Evolutionary conservation across 2,888 invertebrate genomes (phyloP).

Genomic region (Lasiommata megera): DNA sequence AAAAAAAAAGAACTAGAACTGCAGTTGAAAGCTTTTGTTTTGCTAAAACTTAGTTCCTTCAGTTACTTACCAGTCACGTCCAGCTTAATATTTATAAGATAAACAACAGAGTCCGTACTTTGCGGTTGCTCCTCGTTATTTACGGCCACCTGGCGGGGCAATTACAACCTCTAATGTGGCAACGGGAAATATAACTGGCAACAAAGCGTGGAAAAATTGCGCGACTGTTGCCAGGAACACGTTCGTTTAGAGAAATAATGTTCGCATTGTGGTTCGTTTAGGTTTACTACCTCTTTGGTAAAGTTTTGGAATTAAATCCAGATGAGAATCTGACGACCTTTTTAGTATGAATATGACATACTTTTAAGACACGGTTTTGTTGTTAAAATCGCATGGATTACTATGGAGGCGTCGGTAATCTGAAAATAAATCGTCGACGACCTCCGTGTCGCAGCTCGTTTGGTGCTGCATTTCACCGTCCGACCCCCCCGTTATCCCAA

Average conservation of each 20-base stretch:
- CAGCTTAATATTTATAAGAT: constrained; percentile 18
- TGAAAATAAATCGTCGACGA: too few relatives aligned
- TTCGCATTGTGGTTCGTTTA: constrained; percentile 2
- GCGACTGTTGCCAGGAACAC: constrained; percentile 36
- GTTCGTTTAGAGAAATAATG: constrained; percentile 12
- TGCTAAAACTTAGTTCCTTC: background rate
- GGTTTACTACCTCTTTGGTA: background rate
- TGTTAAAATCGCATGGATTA: too few relatives aligned
- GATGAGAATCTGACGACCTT: background rate
- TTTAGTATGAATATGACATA: background rate
- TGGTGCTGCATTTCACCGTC: too few relatives aligned
- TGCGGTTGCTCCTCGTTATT: constrained; percentile 40
- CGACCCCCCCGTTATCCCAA: too few relatives aligned
- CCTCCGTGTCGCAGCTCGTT: too few relatives aligned
- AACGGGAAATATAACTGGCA: constrained; percentile 46
- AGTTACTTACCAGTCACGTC: constrained; percentile 24
- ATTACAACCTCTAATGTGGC: constrained; percentile 56
- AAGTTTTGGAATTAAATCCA: background rate
- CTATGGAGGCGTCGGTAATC: too few relatives aligned
- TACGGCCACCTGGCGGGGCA: constrained; percentile 48
- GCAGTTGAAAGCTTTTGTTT: background rate
- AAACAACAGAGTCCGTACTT: constrained; percentile 12
- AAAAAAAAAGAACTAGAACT: too few relatives aligned
- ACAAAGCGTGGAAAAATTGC: constrained; percentile 37
- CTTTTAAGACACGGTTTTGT: too few relatives aligned